Evolutionary conservation across 2,113 vertebrate genomes (phyloP).

Genomic region (Forbesichthys agassizii): DNA sequence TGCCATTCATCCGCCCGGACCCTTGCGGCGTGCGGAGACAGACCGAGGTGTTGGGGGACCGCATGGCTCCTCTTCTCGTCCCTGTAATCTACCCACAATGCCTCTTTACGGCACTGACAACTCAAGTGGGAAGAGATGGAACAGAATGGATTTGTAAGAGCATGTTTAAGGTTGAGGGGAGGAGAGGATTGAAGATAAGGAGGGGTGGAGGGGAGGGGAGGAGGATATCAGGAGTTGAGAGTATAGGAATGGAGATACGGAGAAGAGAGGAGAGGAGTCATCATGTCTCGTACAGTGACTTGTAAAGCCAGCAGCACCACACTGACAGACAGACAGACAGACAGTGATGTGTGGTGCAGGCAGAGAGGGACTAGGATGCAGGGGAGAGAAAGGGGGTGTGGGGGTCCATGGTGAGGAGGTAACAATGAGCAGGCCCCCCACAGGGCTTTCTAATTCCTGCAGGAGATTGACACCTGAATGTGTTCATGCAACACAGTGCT

Average conservation of each 20-base stretch:
- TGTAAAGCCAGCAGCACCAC: neutral
- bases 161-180: conserved; percentile 32
- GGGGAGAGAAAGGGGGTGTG: conserved; percentile 14
- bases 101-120: conserved; percentile 57
- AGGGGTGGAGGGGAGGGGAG: conserved; percentile 6
- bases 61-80: conserved; percentile 45
- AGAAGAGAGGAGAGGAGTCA: conserved; percentile 14
- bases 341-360: neutral
- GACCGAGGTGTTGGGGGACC: conserved; percentile 9
- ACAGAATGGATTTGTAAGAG: conserved; percentile 50
- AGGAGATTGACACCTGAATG: conserved; percentile 77
- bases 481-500: conserved; percentile 65
- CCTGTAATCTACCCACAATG: conserved; percentile 62
- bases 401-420: conserved; percentile 17
- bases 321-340: neutral
- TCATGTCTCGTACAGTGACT: neutral
- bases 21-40: conserved; percentile 3
- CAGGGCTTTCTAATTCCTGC: conserved; percentile 68
- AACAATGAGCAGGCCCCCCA: conserved; percentile 62
- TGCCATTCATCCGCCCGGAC: conserved; percentile 48
- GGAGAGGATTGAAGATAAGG: conserved; percentile 24
- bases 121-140: conserved; percentile 55
- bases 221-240: conserved; percentile 27
- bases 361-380: conserved; percentile 13
- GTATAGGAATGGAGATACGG: neutral